Evolutionary conservation across 1,140 invertebrate species (phyloP), one percentile per base, ranked within the genome.

Genomic region (Drosophila eugracilis): DNA sequence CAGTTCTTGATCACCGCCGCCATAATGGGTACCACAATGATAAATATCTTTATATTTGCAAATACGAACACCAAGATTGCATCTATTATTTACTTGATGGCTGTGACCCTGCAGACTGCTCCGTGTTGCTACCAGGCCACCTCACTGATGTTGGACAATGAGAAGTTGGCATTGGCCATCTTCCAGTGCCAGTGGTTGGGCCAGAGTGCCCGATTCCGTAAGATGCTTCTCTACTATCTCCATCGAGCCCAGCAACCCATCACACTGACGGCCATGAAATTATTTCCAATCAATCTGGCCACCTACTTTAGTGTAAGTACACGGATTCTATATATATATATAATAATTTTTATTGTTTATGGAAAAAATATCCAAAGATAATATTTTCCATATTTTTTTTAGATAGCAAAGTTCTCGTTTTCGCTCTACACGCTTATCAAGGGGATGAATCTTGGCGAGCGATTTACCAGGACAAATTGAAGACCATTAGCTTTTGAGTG

Each of bases 321-420:
- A 3, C 2, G 14, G 28, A 9, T 10, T 32, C 10, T 12, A 26
- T 7, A n/a, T n/a, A n/a, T n/a, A n/a, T n/a, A n/a, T n/a, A 3
- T 1, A 26, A 26, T 4, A 26, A 26, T 26, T 26, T 26, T 6
- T 26, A 6, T 26, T 26, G 7, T 26, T 1, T 6, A 7, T 6
- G 26, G 26, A 26, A 26, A 26, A 26, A 1, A 26, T 6, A 26
- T 26, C n/a, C n/a, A n/a, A n/a, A n/a, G 12, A 12, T 17, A 24
- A 49, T 49, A 12, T 22, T 5, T 21, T 48, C 5, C 12, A 3
- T 34, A 19, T 39, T 4, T 1, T 22, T 59, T 37, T 2, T 44
- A 81, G 78, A 72, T 81, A 22, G 78, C 78, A 14, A 81, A 81
- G 39, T 81, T 81, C 60, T 75, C 78, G 1, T 81, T 81, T 32